A percentile compares a stretch with the other conserved stretches of the same genome.
phyloP scores from a whole-genome alignment of 1,140 invertebrate species.

The Carcinoscorpius rotundicauda region DNA sequence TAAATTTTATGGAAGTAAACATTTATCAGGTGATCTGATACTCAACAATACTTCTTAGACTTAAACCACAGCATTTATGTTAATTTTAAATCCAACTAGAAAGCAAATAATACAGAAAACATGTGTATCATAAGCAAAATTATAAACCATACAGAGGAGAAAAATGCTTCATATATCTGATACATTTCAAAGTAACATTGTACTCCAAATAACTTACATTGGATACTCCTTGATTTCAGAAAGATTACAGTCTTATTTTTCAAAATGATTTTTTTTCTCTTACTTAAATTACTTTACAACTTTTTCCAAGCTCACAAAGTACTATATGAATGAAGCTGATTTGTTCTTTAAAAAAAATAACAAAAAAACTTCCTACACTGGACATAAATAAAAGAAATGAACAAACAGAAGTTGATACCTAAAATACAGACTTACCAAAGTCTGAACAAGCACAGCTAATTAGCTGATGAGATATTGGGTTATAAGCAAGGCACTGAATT shows the following conservation, averaged over 20 bases:
- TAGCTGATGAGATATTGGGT: conserved; percentile 80
- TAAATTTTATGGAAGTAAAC: conserved; percentile 2
- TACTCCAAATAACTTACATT: no score
- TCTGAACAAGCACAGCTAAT: conserved; percentile 86
- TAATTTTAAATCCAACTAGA: no score
- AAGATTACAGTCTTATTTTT: no score
- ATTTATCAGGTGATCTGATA: conserved; percentile 1
- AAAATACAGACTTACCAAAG: conserved; percentile 50
- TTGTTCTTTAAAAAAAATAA: not conserved
- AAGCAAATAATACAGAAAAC: no score
- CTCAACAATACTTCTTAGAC: not conserved
- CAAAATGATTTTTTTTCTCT: no score
- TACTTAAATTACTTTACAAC: no score
- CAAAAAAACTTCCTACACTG: not conserved
- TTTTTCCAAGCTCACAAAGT: not conserved
- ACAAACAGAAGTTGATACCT: no score
- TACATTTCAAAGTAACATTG: no score
- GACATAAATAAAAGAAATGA: not conserved
- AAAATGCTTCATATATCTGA: no score
- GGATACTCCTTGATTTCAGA: no score
- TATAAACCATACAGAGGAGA: no score
- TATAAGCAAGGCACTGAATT: conserved; percentile 89
- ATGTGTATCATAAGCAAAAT: no score
- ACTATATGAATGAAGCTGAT: not conserved
- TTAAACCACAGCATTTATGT: not conserved